phyloP scores from a whole-genome alignment of 2,888 invertebrate species.

The Scaptomyza polygonia region DNA sequence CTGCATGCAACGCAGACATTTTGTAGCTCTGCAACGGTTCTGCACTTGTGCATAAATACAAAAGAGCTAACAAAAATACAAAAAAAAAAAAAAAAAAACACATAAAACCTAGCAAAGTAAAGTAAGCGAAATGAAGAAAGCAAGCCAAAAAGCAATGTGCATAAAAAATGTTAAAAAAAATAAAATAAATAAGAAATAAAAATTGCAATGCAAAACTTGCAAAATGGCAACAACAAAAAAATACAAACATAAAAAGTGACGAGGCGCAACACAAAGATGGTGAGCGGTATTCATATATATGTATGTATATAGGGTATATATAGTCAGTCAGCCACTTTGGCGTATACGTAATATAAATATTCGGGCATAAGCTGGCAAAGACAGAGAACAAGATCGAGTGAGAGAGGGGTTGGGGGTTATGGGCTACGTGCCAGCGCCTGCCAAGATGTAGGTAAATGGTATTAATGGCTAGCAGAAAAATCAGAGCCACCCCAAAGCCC shows the following conservation, averaged over 20 bases:
- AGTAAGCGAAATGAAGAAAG: not conserved
- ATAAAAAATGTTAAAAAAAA: slow-evolving; percentile 51
- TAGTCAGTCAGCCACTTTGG: slow-evolving; percentile 69
- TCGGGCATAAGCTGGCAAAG: slow-evolving; percentile 37
- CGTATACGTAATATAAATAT: slow-evolving; percentile 72
- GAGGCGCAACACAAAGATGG: slow-evolving; percentile 6
- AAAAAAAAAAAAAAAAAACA: too few species aligned
- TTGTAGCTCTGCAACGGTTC: slow-evolving; percentile 66
- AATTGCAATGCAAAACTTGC: slow-evolving; percentile 63
- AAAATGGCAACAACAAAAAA: slow-evolving; percentile 40
- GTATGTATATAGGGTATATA: slow-evolving; percentile 2
- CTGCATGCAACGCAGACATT: slow-evolving; percentile 61
- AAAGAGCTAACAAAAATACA: slow-evolving; percentile 27
- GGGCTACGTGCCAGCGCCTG: slow-evolving; percentile 55
- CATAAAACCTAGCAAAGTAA: not conserved
- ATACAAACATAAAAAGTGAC: slow-evolving; percentile 28
- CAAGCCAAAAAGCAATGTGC: slow-evolving; percentile 35
- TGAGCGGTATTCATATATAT: too few species aligned
- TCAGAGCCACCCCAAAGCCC: slow-evolving; percentile 4
- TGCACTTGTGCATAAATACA: slow-evolving; percentile 76
- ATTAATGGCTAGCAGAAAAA: slow-evolving; percentile 63
- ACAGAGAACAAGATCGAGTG: not conserved
- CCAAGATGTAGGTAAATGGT: slow-evolving; percentile 69
- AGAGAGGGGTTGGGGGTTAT: slow-evolving; percentile 2
- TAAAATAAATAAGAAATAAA: slow-evolving; percentile 16